These are phyloP conservation scores for Cataglyphis livida DNA, from an alignment of 2,888 invertebrate genomes.

Conservation along the genomic window DNA sequence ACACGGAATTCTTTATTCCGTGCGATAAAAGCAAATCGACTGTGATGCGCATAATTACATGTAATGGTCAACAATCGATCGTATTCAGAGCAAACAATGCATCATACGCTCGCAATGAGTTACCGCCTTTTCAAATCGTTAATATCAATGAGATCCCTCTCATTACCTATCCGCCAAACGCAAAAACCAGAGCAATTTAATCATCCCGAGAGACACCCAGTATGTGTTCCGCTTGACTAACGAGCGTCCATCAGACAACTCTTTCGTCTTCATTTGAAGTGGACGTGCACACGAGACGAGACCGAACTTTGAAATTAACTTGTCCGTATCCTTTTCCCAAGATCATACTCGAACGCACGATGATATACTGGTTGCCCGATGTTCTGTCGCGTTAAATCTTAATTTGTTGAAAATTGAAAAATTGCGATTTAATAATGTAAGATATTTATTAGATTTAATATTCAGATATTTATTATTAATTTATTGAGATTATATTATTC, in stretches of 20 bases:
- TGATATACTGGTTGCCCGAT: not conserved
- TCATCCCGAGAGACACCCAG: conserved; percentile 40
- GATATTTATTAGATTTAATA: too few relatives aligned
- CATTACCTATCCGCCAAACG: conserved; percentile 26
- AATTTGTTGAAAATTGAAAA: conserved; percentile 3
- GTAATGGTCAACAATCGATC: conserved; percentile 26
- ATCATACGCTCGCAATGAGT: conserved; percentile 36
- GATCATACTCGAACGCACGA: conserved; percentile 32
- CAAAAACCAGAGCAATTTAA: conserved; percentile 53
- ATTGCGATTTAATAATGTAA: not conserved
- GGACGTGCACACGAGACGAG: conserved; percentile 51
- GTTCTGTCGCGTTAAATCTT: conserved; percentile 27
- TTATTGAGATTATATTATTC: too few relatives aligned
- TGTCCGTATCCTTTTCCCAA: conserved; percentile 36
- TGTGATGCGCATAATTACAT: conserved; percentile 28
- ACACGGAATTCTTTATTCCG: not conserved
- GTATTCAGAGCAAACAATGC: conserved; percentile 25
- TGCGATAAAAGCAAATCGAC: conserved; percentile 11
- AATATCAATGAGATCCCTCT: conserved; percentile 51
- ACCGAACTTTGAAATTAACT: conserved; percentile 52
- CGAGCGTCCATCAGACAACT: conserved; percentile 69
- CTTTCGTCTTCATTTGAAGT: conserved; percentile 75
- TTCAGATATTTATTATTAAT: too few relatives aligned
- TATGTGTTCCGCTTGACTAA: conserved; percentile 54
- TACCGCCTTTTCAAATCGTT: conserved; percentile 39